Evolutionary conservation across 2,113 vertebrate genomes (phyloP), one percentile per base, ranked within the genome.

Genomic region (Heterocephalus glaber): DNA sequence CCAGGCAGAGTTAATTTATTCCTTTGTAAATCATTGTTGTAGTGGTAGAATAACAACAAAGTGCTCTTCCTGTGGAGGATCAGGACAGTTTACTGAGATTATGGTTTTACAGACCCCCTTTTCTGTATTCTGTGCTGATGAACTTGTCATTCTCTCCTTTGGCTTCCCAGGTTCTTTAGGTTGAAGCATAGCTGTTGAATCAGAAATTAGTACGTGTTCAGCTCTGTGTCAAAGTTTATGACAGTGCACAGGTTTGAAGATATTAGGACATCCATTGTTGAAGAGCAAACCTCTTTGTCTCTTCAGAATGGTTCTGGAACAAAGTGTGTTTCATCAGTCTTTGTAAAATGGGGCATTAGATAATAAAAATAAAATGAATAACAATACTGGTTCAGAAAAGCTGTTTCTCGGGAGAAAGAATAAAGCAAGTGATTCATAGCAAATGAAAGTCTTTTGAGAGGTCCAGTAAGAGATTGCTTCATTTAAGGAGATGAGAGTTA

Each of bases 41-140:
- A 1, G 28, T 11, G 38, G 41, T 41, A 3, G 60, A 20, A 12
- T 7, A 5, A 17, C 58, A 6, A 4, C 30, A 10, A 12, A 33
- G 19, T 7, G 47, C 49, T 28, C 38, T n/a, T 30, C 12, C 26
- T 61, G 38, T 2, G 24, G 12, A 35, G 41, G 54, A 33, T 2
- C 38, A 24, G 81, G 60, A 5, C 11, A 2, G 60, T 61, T 76
- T 11, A 5, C 20, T 26, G 52, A 28, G 85, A 38, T 30, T 1
- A 2, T 65, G 90, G 17, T 54, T 58, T 74, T 26, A 5, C 8
- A 3, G 28, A 10, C 56, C 28, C 17, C 22, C 60, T 3, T 20
- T 2, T 11, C 24, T 0, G 2, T 17, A 22, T 10, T 9, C 28
- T 86, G 41, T 35, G 9, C 1, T 1, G 35, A n/a, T 24, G 41